phyloP scores from a whole-genome alignment of 1,140 invertebrate species.

The Pararge aegeria region DNA sequence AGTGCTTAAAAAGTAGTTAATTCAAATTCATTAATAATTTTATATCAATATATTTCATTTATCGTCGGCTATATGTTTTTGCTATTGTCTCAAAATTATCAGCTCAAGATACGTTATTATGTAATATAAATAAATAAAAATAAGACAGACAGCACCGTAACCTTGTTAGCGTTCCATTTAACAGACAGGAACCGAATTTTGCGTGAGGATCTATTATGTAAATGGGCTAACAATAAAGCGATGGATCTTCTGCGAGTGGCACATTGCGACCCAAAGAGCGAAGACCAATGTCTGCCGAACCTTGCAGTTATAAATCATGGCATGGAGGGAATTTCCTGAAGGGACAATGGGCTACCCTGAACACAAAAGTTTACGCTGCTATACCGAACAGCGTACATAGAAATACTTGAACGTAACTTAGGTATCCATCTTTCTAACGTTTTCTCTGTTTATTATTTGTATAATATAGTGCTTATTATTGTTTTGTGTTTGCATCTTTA shows the following conservation, averaged over 20 bases:
- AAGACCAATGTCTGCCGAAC: constrained; percentile 8
- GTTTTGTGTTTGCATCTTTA: no score
- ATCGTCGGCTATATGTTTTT: no score
- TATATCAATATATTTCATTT: no score
- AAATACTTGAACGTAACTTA: background rate
- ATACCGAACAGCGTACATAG: background rate
- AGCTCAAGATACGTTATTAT: no score
- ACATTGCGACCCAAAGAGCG: constrained; percentile 1
- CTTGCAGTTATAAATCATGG: constrained; percentile 6
- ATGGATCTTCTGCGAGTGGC: constrained; percentile 8
- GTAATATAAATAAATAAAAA: no score
- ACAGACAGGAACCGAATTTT: no score
- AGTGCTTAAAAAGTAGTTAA: no score
- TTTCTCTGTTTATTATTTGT: background rate
- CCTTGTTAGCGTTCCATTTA: no score
- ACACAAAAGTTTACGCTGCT: background rate
- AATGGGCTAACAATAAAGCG: constrained; percentile 11
- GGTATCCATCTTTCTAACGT: background rate
- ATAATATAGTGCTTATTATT: no score
- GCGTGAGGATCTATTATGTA: constrained; percentile 4
- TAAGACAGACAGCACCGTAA: no score
- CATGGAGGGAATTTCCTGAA: constrained; percentile 7
- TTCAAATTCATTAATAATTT: no score
- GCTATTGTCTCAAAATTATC: no score
- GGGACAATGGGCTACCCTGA: constrained; percentile 3